Evolutionary conservation across 2,797 vertebrate species (phyloP), one percentile per base, ranked within the genome.

Genomic region (Falco peregrinus): DNA sequence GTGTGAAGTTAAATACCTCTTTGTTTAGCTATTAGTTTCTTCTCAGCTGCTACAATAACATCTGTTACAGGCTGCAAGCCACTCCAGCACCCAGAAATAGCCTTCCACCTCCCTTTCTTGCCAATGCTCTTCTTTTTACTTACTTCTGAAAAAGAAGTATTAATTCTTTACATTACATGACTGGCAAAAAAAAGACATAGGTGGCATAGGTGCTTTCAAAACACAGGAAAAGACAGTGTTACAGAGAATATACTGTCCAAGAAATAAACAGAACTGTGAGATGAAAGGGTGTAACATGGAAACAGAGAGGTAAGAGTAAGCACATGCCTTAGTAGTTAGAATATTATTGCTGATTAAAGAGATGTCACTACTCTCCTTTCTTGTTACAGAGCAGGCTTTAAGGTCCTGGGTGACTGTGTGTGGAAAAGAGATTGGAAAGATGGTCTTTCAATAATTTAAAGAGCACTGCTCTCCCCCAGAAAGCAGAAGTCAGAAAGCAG

Each of bases 21-120:
- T 94, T 96, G 93, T 91, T 87, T 89, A 94, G 93, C 47, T 93
- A 37, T 95, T 89, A 77, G 37, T 95, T 93, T 91, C 81, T 95
- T 91, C 82, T 95, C 94, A 95, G 93, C 89, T 95, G 93, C 78
- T 95, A 29, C 78, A 89, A 87, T 73, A 92, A 92, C 82, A 92
- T 96, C 93, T 96, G 92, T 88, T 96, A 39, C 37, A 68, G 24
- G 18, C 79, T 95, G 71, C 41, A 76, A 96, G 57, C 45, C 47
- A 69, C 74, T 74, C 31, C 65, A 78, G 47, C 35, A 25, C n/a
- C 73, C 31, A 92, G 54, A 89, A 91, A 87, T 4, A 87, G 56
- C 18, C 20, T 87, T 90, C 74, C 16, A 73, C 9, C 4, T 93
- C 67, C 7, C 37, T 35, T 13, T 51, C 33, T 84, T 82, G 22